These are phyloP conservation scores for Folsomia candida DNA, from an alignment of 2,888 invertebrate genomes.

Conservation along the genomic window DNA sequence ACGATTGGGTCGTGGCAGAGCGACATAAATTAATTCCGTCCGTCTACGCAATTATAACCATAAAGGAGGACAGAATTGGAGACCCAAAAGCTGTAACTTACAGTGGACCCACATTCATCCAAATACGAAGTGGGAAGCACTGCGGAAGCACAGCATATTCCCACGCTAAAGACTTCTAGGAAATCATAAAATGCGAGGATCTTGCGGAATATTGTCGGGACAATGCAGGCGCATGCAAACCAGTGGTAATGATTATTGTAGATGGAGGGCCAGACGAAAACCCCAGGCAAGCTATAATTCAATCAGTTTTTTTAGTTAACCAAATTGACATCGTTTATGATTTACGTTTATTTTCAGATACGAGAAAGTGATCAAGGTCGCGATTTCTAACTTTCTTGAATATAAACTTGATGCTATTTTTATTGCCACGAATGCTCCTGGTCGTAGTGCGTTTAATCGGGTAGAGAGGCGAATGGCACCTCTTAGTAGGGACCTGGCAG, in stretches of 20 bases:
- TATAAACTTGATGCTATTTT: slow-evolving; percentile 24
- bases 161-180: too few relatives aligned
- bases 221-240: too few relatives aligned
- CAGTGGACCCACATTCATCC: slow-evolving; percentile 55
- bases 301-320: not conserved
- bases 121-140: slow-evolving; percentile 52
- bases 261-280: slow-evolving; percentile 34
- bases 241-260: slow-evolving; percentile 49
- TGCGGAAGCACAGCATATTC: slow-evolving; percentile 49
- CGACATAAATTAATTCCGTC: slow-evolving; percentile 52
- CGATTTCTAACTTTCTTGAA: not conserved
- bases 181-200: too few relatives aligned
- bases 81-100: slow-evolving; percentile 51
- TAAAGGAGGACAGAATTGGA: slow-evolving; percentile 50
- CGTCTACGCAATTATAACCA: slow-evolving; percentile 51
- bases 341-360: slow-evolving; percentile 20
- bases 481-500: slow-evolving; percentile 27
- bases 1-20: slow-evolving; percentile 52
- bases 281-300: slow-evolving; percentile 16
- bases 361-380: slow-evolving; percentile 16
- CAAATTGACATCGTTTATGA: not conserved
- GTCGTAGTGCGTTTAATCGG: slow-evolving; percentile 24
- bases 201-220: too few relatives aligned
- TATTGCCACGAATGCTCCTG: slow-evolving; percentile 32
- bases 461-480: slow-evolving; percentile 34